Conservation (phyloP, 2,888 invertebrate species). For the Lepidocyrtinus sp. region DNA sequence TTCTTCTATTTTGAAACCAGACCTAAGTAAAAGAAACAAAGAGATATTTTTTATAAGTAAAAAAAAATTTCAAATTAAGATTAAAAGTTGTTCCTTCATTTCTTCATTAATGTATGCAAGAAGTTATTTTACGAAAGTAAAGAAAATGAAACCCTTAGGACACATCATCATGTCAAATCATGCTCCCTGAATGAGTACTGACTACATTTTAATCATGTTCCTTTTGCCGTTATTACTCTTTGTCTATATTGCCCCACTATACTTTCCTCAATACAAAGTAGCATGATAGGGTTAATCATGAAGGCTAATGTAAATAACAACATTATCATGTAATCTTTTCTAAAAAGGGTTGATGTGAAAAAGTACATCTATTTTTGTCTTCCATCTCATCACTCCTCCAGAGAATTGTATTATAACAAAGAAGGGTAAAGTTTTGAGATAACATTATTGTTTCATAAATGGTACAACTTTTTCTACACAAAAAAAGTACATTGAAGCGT, state of each 20-base stretch:
- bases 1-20: conserved; percentile 97
- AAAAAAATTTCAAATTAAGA: not conserved
- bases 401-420: not conserved
- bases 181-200: conserved; percentile 44
- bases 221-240: not conserved
- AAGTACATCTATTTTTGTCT: conserved; percentile 5
- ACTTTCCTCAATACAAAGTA: not conserved
- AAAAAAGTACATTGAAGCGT: conserved; percentile 42
- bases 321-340: conserved; percentile 47
- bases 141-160: conserved; percentile 50
- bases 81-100: conserved; percentile 21
- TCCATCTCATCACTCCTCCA: not conserved
- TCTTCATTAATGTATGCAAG: conserved; percentile 28
- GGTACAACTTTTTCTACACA: conserved; percentile 36
- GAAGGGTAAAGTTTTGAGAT: conserved; percentile 10
- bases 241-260: not conserved
- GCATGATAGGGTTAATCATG: conserved; percentile 42
- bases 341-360: conserved; percentile 33
- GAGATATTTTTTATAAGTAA: conserved; percentile 1
- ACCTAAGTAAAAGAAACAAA: conserved; percentile 77
- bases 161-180: conserved; percentile 53
- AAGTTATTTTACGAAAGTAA: conserved; percentile 33
- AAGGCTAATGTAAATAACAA: conserved; percentile 38
- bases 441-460: conserved; percentile 39
- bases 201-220: conserved; percentile 35